Percentiles rank a stretch among this genome's conserved stretches.
Evolutionary conservation across 2,888 invertebrate genomes (phyloP).

Genomic region (Megamerina dolium): DNA sequence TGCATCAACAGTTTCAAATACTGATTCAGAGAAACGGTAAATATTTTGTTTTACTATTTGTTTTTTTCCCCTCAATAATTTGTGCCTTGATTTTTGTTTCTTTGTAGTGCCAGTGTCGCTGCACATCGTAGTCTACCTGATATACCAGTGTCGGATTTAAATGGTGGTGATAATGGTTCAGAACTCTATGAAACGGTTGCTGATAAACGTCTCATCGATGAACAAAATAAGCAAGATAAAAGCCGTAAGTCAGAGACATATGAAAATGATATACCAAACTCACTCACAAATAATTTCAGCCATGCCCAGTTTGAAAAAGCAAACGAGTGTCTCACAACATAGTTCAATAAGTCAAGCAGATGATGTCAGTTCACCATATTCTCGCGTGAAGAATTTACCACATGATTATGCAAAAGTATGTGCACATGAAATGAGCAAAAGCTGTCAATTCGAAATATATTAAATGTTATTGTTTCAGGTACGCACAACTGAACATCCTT

Average conservation of each 20-base stretch:
- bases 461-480: conserved; percentile 24
- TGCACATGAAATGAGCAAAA: neutral
- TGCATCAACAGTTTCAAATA: conserved; percentile 43
- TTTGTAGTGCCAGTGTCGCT: conserved; percentile 47
- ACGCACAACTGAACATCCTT: conserved; percentile 47
- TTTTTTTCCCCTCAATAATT: neutral
- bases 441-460: neutral
- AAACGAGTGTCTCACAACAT: conserved; percentile 56
- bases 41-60: conserved; percentile 1
- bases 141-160: conserved; percentile 67
- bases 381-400: conserved; percentile 60
- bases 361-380: conserved; percentile 59
- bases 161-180: conserved; percentile 64
- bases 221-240: conserved; percentile 40
- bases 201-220: conserved; percentile 49
- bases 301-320: conserved; percentile 45
- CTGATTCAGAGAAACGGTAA: conserved; percentile 45
- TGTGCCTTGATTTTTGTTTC: neutral
- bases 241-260: conserved; percentile 40
- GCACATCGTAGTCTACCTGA: conserved; percentile 77
- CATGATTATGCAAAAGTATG: conserved; percentile 59
- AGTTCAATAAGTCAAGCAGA: conserved; percentile 56
- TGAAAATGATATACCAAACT: neutral
- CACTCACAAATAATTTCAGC: conserved; percentile 26
- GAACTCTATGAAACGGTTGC: conserved; percentile 82